phyloP scores from a whole-genome alignment of 30 jellyfish, hydroid and myxozoan genomes.

The Turritopsis dohrnii region DNA sequence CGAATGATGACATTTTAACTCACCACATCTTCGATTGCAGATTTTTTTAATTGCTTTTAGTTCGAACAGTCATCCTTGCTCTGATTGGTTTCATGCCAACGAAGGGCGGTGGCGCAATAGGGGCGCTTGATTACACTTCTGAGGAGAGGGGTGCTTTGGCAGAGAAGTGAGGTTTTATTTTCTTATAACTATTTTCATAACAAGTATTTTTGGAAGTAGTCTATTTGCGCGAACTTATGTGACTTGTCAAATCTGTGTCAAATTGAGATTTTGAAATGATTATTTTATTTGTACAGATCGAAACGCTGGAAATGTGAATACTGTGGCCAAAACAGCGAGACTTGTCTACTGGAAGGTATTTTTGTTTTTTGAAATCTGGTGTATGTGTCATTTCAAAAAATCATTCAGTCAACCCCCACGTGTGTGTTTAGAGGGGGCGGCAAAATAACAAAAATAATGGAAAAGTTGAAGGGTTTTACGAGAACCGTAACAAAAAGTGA shows the following conservation, averaged over 20 bases:
- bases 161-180: constrained; percentile 38
- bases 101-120: constrained; percentile 97
- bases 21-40: background rate
- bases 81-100: constrained; percentile 99
- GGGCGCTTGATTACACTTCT: constrained; percentile 83
- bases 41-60: constrained; percentile 34
- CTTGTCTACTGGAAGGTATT: constrained; percentile 29
- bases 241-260: background rate
- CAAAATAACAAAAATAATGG: no score
- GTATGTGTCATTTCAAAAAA: no score
- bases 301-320: constrained; percentile 49
- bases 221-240: background rate
- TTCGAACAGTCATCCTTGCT: constrained; percentile 95
- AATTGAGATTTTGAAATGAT: constrained; percentile 1
- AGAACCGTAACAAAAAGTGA: no score
- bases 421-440: no score
- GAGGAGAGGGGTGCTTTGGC: constrained; percentile 81
- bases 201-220: background rate
- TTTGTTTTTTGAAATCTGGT: background rate
- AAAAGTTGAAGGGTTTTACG: no score
- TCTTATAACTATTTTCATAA: constrained; percentile 9
- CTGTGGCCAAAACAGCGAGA: constrained; percentile 37
- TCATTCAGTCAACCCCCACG: no score
- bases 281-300: constrained; percentile 30
- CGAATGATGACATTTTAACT: background rate